Conservation (phyloP, 2,888 invertebrate genomes). For the Hydrotaea cyrtoneurina region DNA sequence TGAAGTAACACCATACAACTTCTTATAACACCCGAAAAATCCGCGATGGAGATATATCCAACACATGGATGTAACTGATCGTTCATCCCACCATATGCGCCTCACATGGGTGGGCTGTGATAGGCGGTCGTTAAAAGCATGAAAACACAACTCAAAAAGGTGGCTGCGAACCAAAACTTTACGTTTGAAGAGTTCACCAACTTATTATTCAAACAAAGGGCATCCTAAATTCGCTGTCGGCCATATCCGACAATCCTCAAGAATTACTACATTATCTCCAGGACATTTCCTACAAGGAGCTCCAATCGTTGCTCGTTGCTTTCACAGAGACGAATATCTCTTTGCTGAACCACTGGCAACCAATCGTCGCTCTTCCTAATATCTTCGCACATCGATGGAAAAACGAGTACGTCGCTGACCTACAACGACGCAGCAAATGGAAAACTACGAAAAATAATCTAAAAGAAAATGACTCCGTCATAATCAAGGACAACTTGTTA, state of each 20-base stretch:
- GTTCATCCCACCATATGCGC: slow-evolving; percentile 47
- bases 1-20: too few relatives aligned
- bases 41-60: background rate
- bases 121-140: slow-evolving; percentile 45
- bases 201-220: slow-evolving; percentile 29
- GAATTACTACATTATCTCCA: slow-evolving; percentile 47
- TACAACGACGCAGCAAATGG: background rate
- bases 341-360: background rate
- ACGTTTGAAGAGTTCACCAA: slow-evolving; percentile 52
- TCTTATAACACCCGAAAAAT: slow-evolving; percentile 9
- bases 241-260: slow-evolving; percentile 44
- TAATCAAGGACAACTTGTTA: background rate
- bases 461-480: background rate
- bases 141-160: slow-evolving; percentile 26
- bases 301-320: slow-evolving; percentile 15
- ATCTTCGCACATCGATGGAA: background rate
- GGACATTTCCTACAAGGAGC: slow-evolving; percentile 49
- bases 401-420: background rate
- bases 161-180: background rate
- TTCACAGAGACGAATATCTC: background rate
- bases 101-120: slow-evolving; percentile 54
- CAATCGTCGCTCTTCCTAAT: background rate
- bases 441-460: background rate
- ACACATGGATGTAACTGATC: slow-evolving; percentile 31
- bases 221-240: slow-evolving; percentile 11